phyloP scores from a whole-genome alignment of 2,113 vertebrate species.

The Xiphophorus hellerii region DNA sequence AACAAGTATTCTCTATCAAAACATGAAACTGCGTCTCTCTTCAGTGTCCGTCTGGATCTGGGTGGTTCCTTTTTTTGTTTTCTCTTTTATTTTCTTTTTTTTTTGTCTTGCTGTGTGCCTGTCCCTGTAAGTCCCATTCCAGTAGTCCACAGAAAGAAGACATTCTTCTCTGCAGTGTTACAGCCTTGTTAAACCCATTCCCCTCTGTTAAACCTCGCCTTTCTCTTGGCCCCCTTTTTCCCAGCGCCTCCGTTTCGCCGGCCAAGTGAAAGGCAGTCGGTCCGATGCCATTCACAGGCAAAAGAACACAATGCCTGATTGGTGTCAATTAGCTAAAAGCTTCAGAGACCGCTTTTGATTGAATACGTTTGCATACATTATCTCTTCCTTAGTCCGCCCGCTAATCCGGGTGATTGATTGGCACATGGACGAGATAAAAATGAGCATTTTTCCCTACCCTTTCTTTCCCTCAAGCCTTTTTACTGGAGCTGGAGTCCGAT shows the following conservation, averaged over 20 bases:
- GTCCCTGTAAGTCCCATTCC: slow-evolving; percentile 47
- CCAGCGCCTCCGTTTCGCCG: slow-evolving; percentile 13
- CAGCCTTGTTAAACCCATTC: slow-evolving; percentile 54
- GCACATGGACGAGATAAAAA: slow-evolving; percentile 41
- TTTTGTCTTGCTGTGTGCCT: slow-evolving; percentile 25
- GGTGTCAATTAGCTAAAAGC: slow-evolving; percentile 21
- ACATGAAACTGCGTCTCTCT: slow-evolving; percentile 15
- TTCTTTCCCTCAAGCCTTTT: slow-evolving; percentile 40
- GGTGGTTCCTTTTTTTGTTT: background rate
- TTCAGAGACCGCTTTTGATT: slow-evolving; percentile 4
- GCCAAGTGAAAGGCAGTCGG: slow-evolving; percentile 35
- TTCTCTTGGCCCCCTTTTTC: slow-evolving; percentile 34
- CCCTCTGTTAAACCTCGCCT: slow-evolving; percentile 30
- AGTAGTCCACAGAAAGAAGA: slow-evolving; percentile 52
- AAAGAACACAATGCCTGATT: slow-evolving; percentile 25
- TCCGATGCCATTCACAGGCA: slow-evolving; percentile 19
- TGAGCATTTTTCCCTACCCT: slow-evolving; percentile 4
- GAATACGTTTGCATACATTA: slow-evolving; percentile 2
- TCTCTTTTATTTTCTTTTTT: no score
- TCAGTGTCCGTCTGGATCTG: background rate
- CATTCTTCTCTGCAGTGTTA: slow-evolving; percentile 57
- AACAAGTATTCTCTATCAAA: slow-evolving; percentile 35
- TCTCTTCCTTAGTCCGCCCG: background rate
- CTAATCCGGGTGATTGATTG: slow-evolving; percentile 4
- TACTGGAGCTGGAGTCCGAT: slow-evolving; percentile 38